Evolutionary conservation across 2,113 vertebrate genomes (phyloP), one percentile per base, ranked within the genome.

Genomic region (Indri indri): DNA sequence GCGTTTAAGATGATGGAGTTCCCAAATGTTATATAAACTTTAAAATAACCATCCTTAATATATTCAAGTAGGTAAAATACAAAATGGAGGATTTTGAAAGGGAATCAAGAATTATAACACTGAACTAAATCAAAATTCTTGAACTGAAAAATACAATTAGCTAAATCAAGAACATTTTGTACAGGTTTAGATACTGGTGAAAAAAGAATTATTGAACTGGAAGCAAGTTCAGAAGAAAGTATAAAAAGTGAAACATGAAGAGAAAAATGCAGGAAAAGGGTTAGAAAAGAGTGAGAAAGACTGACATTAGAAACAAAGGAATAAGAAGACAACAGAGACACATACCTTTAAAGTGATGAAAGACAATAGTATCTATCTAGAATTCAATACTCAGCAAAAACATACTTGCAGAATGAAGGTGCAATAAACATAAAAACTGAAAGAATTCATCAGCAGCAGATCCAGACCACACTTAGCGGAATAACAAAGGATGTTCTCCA

Each of bases 211-310:
- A 47, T 0, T 77, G 74, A 95, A 45, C 2, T 76, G 14, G 42
- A 90, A 95, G 20, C n/a, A 76, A 91, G 32, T 22, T 76, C 70
- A 88, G 37, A 93, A 90, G 74, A 82, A 92, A 90, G 63, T 70
- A 89, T 57, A 45, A 37, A 40, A 86, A 73, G 30, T 88, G 16
- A 88, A 87, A 77, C 23, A 84, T 23, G 1, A 20, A 74, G 25
- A 66, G 9, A 30, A 92, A 89, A 71, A 40, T 23, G 40, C 5
- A 95, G 52, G 63, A 81, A 63, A 77, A 4, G 30, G 20, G 20
- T 66, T 52, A 45, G 16, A 63, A 80, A 65, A 88, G 54, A 37
- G 47, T 73, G 45, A 68, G 22, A 25, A 93, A 86, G 20, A 77
- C 30, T 82, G 30, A 13, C 12, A 10, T n/a, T 9, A 86, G 66